phyloP scores from a whole-genome alignment of 2,888 invertebrate genomes.

The Cheilosia impressa region DNA sequence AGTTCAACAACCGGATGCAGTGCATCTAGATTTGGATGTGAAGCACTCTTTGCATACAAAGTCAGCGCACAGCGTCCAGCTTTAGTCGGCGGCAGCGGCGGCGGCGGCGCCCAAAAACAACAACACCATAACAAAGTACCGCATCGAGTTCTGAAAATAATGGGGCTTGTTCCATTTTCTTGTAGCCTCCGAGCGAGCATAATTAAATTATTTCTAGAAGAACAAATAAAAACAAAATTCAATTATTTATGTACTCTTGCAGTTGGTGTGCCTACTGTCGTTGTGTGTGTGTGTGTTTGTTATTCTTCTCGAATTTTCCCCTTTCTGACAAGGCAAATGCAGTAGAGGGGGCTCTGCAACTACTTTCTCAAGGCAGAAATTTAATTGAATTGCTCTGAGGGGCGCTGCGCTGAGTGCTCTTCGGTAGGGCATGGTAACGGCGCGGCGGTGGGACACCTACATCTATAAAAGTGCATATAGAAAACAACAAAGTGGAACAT shows the following conservation, averaged over 20 bases:
- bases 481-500: slow-evolving; percentile 61
- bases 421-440: not conserved
- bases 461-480: slow-evolving; percentile 16
- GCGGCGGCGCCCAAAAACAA: not conserved
- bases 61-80: not conserved
- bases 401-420: slow-evolving; percentile 24
- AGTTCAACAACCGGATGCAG: slow-evolving; percentile 73
- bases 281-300: not conserved
- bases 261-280: not conserved
- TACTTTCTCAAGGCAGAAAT: slow-evolving; percentile 13
- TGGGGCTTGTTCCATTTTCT: slow-evolving; percentile 31
- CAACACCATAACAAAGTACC: slow-evolving; percentile 1
- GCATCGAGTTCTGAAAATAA: not conserved
- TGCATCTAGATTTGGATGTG: slow-evolving; percentile 22
- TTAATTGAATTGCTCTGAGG: slow-evolving; percentile 65
- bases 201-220: slow-evolving; percentile 74
- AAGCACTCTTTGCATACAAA: slow-evolving; percentile 8
- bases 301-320: slow-evolving; percentile 9
- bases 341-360: not conserved
- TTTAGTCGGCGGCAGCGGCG: not conserved
- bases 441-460: slow-evolving; percentile 23
- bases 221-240: slow-evolving; percentile 74
- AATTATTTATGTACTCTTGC: slow-evolving; percentile 68
- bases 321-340: not conserved
- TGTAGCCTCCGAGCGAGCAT: slow-evolving; percentile 55